These are phyloP conservation scores for Apostichopus californicus DNA, from an alignment of 35 echinoderm and acorn worm genomes.

Conservation along the genomic window DNA sequence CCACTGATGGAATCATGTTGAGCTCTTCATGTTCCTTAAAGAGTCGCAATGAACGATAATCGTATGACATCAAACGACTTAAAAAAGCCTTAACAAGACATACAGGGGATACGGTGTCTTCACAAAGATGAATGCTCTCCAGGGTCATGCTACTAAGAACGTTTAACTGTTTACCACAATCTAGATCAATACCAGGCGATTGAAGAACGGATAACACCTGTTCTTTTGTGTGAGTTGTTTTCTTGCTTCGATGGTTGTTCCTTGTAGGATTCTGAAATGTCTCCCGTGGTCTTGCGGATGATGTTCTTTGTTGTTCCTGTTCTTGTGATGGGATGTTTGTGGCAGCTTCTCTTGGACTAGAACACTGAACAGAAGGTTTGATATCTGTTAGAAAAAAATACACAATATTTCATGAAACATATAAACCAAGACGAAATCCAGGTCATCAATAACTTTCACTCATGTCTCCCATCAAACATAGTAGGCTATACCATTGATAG, in stretches of 20 bases:
- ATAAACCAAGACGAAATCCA: too few relatives aligned
- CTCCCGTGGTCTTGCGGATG: background rate
- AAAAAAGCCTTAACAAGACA: background rate
- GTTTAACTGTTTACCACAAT: background rate
- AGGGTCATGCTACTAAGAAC: background rate
- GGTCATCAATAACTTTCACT: too few relatives aligned
- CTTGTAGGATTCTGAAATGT: background rate
- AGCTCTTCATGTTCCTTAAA: background rate
- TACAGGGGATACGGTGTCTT: background rate
- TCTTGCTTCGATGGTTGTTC: background rate
- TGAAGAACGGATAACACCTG: background rate
- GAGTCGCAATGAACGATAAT: slow-evolving; percentile 8
- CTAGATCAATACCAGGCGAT: background rate
- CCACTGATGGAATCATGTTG: too few relatives aligned
- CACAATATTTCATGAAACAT: too few relatives aligned
- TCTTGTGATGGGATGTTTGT: too few relatives aligned
- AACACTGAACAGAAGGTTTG: too few relatives aligned
- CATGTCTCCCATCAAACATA: too few relatives aligned
- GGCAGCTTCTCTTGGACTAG: too few relatives aligned
- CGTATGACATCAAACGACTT: slow-evolving; percentile 27
- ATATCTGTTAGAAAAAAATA: too few relatives aligned
- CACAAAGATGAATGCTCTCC: background rate
- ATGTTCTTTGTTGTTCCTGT: background rate
- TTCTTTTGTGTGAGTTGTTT: background rate
- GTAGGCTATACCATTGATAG: too few relatives aligned